Conservation (phyloP, 35 echinoderm and acorn worm genomes). For the Nesometra sesokonis region DNA sequence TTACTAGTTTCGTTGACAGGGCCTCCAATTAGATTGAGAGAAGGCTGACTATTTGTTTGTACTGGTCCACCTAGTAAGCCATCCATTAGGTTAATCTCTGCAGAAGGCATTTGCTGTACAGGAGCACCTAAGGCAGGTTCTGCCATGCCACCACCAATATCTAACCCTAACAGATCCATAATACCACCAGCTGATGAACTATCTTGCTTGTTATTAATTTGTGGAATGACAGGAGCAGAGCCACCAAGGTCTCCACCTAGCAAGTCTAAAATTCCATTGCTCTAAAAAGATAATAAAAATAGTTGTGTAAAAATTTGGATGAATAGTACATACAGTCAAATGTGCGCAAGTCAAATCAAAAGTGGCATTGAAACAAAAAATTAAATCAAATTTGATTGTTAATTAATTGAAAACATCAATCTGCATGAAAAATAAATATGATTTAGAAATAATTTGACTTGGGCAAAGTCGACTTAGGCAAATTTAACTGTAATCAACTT, state of each 20-base stretch:
- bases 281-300: slow-evolving; percentile 15
- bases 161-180: slow-evolving; percentile 56
- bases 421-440: too few relatives aligned
- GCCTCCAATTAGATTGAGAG: not conserved
- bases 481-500: too few relatives aligned
- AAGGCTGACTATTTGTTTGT: not conserved
- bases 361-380: too few relatives aligned
- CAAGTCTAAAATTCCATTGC: slow-evolving; percentile 75
- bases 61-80: not conserved
- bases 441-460: too few relatives aligned
- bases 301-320: not conserved
- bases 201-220: slow-evolving; percentile 25
- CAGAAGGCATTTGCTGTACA: not conserved
- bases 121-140: not conserved
- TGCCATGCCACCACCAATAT: not conserved
- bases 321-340: not conserved
- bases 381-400: too few relatives aligned
- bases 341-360: too few relatives aligned
- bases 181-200: slow-evolving; percentile 38
- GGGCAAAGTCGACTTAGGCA: too few relatives aligned
- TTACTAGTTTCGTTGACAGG: not conserved
- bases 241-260: slow-evolving; percentile 32
- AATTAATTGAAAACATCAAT: too few relatives aligned
- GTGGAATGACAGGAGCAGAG: slow-evolving; percentile 22
- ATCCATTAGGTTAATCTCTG: not conserved